Evolutionary conservation across 2,888 invertebrate species (phyloP).

Genomic region (Dexiosoma caninum): DNA sequence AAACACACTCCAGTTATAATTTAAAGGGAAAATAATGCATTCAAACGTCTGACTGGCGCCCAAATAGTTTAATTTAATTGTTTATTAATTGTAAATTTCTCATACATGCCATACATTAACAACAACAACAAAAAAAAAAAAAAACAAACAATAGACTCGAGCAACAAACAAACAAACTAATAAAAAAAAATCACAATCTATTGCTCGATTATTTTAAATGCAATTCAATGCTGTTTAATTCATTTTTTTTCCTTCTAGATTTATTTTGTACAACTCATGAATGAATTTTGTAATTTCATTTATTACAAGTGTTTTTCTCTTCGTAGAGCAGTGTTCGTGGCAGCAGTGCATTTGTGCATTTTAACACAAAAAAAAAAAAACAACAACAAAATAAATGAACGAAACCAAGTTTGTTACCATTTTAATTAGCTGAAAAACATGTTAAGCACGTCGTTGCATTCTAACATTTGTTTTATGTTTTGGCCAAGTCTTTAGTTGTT

Average conservation of each 20-base stretch:
- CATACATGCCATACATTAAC: conserved; percentile 25
- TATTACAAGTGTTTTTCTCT: conserved; percentile 55
- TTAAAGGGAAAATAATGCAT: conserved; percentile 67
- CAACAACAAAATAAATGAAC: not conserved
- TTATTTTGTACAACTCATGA: conserved; percentile 23
- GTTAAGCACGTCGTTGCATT: conserved; percentile 50
- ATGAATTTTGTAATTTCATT: conserved; percentile 27
- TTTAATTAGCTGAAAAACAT: conserved; percentile 59
- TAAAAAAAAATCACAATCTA: not conserved
- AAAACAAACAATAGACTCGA: conserved; percentile 26
- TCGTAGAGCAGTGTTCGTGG: conserved; percentile 22
- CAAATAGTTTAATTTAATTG: conserved; percentile 71
- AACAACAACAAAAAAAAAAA: not conserved
- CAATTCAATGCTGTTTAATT: conserved; percentile 5
- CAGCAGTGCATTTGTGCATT: too few species aligned
- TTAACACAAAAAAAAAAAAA: not conserved
- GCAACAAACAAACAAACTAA: not conserved
- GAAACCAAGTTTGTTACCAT: conserved; percentile 31
- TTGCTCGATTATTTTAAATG: not conserved
- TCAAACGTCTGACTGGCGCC: conserved; percentile 75
- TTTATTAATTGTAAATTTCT: conserved; percentile 66
- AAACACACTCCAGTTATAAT: conserved; percentile 61
- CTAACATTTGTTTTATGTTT: conserved; percentile 70
- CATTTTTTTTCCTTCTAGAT: not conserved
- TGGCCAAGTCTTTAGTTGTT: conserved; percentile 67